phyloP scores from a whole-genome alignment of 2,113 vertebrate genomes.

The Engystomops pustulosus region DNA sequence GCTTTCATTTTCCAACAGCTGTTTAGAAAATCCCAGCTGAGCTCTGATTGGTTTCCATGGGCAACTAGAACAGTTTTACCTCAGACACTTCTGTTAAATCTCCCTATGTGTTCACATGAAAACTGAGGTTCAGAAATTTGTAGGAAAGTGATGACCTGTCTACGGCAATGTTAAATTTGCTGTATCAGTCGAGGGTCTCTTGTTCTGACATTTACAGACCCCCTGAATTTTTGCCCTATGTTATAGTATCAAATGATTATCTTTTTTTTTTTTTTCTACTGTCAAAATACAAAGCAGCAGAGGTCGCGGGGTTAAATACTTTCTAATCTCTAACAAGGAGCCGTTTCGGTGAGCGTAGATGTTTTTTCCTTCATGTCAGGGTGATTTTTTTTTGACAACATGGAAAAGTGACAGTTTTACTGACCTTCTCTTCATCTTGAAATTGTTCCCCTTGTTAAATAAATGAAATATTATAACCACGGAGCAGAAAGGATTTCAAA shows the following conservation, averaged over 20 bases:
- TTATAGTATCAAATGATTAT: too few relatives aligned
- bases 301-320: background rate
- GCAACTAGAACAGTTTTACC: too few relatives aligned
- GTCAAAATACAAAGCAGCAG: background rate
- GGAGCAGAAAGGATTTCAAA: conserved; percentile 48
- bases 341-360: background rate
- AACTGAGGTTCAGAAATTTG: background rate
- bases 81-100: too few relatives aligned
- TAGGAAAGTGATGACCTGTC: background rate
- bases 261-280: too few relatives aligned
- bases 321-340: conserved; percentile 7
- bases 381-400: conserved; percentile 10
- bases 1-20: too few relatives aligned
- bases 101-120: too few relatives aligned
- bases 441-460: conserved; percentile 49
- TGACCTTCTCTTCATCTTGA: conserved; percentile 54
- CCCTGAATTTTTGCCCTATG: background rate
- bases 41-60: too few relatives aligned
- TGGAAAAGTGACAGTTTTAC: conserved; percentile 24
- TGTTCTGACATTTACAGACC: background rate
- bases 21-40: too few relatives aligned
- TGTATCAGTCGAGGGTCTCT: background rate
- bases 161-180: background rate
- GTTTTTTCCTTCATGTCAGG: conserved; percentile 2
- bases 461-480: conserved; percentile 42